Conservation (phyloP, 2,888 invertebrate genomes). For the Eupithecia tripunctaria region DNA sequence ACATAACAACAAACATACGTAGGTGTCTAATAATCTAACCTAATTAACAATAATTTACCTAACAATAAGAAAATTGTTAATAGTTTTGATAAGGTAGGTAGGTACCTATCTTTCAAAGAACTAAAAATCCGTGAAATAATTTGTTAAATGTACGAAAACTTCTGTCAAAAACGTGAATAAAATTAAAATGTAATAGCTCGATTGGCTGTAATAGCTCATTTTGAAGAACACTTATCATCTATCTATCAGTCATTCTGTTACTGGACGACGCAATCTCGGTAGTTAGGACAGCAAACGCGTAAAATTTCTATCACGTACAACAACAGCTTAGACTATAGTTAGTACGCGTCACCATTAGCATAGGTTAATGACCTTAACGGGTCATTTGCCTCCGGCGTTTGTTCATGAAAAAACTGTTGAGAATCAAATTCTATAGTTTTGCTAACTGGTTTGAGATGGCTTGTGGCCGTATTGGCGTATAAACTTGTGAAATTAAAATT, state of each 20-base stretch:
- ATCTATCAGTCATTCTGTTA: background rate
- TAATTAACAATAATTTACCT: too few relatives aligned
- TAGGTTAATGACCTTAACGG: conserved; percentile 47
- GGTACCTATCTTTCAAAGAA: too few relatives aligned
- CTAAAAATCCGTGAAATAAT: too few relatives aligned
- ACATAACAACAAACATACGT: too few relatives aligned
- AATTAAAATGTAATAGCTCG: background rate
- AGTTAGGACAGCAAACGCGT: conserved; percentile 29
- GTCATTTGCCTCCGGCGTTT: conserved; percentile 42
- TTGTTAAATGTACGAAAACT: too few relatives aligned
- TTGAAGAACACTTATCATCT: background rate
- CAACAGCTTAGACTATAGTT: conserved; percentile 2
- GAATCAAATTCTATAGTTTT: conserved; percentile 34
- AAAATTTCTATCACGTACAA: conserved; percentile 19
- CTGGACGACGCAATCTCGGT: conserved; percentile 21
- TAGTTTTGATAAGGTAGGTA: too few relatives aligned
- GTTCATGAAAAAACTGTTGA: conserved; percentile 36
- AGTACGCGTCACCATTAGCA: conserved; percentile 35
- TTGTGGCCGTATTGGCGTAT: background rate
- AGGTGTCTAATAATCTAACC: too few relatives aligned
- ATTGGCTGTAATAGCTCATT: too few relatives aligned
- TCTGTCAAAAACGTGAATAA: background rate
- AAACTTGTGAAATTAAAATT: background rate
- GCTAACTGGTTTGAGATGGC: conserved; percentile 16
- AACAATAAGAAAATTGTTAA: too few relatives aligned